Base-by-base conservation (phyloP, 2,888 invertebrate genomes). In the Myopa tessellatipennis region DNA sequence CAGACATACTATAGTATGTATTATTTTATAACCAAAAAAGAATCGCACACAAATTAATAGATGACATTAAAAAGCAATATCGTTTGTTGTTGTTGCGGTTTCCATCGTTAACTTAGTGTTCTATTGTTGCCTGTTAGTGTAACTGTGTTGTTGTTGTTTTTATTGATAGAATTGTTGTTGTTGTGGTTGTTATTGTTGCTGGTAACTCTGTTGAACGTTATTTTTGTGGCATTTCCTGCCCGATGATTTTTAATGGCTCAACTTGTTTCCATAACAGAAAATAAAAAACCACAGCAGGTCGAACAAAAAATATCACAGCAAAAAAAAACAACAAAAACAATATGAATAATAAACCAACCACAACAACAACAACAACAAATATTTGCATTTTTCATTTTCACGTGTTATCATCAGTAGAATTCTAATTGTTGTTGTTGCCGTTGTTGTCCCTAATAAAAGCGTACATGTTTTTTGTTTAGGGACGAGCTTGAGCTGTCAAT, bases 211-310 rank as follows among this genome's bases (percentile, higher is more conserved):
- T 67, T 38, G 50, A 58, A 52, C 36, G 52, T 74, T 73, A 52
- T 73, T 50, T 12, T 38, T 52, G 34, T 65, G 65, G 65, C 52
- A 74, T 74, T 74, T 74, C 74, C 74, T 63, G 74, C 45, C 52
- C n/a, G 50, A 18, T 34, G 52, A 52, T 16, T 72, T 72, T 65
- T 74, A n/a, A 65, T 65, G 36, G 16, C 18, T 63, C 65, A 63
- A 52, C 50, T 36, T 52, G 16, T 65, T 74, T 74, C 16, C 36
- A n/a, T 52, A 50, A 74, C 50, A 69, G 50, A 40, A 52, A 65
- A 63, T 74, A 50, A 36, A n/a, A 74, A 65, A 52, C 18, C 18
- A 1, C 58, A 14, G 5, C n/a, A 58, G 18, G 58, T 58, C 58
- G 58, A n/a, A 8, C 12, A 52, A 52, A 52, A 52, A 52, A 8